Evolutionary conservation across 2,113 vertebrate genomes (phyloP).

Genomic region (Callipepla californica): DNA sequence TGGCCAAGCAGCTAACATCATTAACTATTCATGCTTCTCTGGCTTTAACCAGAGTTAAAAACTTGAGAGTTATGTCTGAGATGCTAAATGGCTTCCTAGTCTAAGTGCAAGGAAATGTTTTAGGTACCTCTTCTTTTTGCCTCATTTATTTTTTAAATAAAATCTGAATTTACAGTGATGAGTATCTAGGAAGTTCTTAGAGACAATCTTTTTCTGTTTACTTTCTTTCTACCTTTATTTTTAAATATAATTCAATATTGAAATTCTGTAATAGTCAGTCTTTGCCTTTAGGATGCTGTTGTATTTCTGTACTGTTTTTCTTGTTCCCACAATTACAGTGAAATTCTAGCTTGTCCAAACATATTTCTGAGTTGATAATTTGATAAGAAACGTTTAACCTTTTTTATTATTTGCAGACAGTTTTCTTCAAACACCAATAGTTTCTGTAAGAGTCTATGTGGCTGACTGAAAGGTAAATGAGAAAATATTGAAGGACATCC

Average conservation of each 20-base stretch:
- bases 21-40: neutral
- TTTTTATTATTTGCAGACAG: neutral
- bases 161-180: neutral
- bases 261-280: neutral
- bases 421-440: neutral
- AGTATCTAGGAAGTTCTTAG: neutral
- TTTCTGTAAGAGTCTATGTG: neutral
- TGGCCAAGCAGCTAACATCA: neutral
- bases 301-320: neutral
- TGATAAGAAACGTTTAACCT: neutral
- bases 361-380: neutral
- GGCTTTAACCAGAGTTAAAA: neutral
- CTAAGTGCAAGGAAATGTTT: neutral
- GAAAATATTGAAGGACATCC: neutral
- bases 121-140: neutral
- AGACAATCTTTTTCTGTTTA: neutral
- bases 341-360: neutral
- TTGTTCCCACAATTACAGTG: neutral
- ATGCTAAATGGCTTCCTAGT: neutral
- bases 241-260: neutral
- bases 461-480: neutral
- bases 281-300: neutral
- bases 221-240: neutral
- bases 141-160: neutral
- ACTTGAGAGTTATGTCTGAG: neutral